These are phyloP conservation scores for Trichogramma evanescens DNA, from an alignment of 2,888 invertebrate species.

Conservation along the genomic window DNA sequence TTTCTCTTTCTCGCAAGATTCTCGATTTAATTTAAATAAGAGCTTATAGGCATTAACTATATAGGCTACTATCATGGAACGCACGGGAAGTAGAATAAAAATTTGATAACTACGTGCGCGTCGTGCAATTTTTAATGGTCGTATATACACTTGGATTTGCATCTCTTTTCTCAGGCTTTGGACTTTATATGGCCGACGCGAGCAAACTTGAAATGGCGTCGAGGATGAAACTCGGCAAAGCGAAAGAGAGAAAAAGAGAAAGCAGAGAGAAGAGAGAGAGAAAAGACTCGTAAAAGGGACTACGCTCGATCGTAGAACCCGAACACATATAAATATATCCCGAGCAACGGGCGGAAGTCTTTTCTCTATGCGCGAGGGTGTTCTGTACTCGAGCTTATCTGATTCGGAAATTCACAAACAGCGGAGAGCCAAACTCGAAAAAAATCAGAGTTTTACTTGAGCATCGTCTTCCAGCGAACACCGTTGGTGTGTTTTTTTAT, in stretches of 20 bases:
- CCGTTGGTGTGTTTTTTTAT: no score
- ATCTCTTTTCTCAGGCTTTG: constrained; percentile 9
- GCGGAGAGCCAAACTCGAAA: no score
- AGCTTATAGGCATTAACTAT: neutral
- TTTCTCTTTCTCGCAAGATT: constrained; percentile 1
- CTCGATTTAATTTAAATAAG: constrained; percentile 24
- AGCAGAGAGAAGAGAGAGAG: constrained; percentile 4
- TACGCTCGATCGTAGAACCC: neutral
- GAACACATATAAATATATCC: no score
- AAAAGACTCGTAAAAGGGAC: constrained; percentile 24
- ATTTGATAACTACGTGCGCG: constrained; percentile 18
- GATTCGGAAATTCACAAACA: constrained; percentile 14
- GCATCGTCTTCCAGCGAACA: no score
- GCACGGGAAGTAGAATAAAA: constrained; percentile 7
- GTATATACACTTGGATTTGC: constrained; percentile 24
- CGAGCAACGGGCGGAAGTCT: constrained; percentile 22
- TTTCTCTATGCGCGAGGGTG: constrained; percentile 10
- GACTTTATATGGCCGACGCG: constrained; percentile 14
- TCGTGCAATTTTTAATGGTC: constrained; percentile 21
- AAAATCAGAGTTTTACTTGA: no score
- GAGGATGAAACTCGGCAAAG: neutral
- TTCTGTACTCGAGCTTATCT: constrained; percentile 8
- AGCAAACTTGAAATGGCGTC: constrained; percentile 23
- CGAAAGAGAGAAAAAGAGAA: constrained; percentile 2
- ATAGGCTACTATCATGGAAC: no score